Conservation (phyloP, 2,113 vertebrate genomes). For the Percina caprodes region DNA sequence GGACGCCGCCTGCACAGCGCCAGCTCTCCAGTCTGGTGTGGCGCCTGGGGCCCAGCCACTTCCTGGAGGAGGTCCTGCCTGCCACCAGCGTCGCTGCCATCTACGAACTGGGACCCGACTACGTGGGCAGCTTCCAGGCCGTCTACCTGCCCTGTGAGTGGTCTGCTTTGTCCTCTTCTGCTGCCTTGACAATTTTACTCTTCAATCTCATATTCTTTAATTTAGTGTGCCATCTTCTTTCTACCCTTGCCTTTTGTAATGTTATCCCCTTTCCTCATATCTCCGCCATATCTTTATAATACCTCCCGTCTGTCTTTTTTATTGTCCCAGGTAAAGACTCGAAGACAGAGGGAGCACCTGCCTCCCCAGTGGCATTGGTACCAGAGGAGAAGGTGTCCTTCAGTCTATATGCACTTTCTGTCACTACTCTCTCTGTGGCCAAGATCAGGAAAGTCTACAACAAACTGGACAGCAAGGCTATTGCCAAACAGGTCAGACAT, state of each 20-base stretch:
- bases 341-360: conserved; percentile 87
- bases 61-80: conserved; percentile 96
- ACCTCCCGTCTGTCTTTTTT: no score
- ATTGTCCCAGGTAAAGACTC: conserved; percentile 91
- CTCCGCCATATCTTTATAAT: neutral
- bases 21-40: conserved; percentile 93
- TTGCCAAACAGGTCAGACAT: conserved; percentile 93
- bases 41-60: conserved; percentile 95
- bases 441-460: conserved; percentile 98
- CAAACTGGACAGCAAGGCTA: conserved; percentile 98
- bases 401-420: conserved; percentile 93
- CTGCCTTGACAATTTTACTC: neutral
- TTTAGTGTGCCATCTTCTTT: neutral
- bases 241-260: neutral
- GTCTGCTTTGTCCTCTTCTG: no score
- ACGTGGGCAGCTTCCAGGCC: conserved; percentile 95
- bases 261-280: neutral
- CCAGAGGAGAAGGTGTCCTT: conserved; percentile 98
- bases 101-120: conserved; percentile 95
- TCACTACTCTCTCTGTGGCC: conserved; percentile 94
- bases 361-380: conserved; percentile 89
- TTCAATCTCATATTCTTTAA: neutral
- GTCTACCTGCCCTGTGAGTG: conserved; percentile 94
- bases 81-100: conserved; percentile 89
- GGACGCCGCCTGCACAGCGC: conserved; percentile 94